Base-by-base conservation (phyloP, 2,888 invertebrate species). In the Eupithecia centaureata region DNA sequence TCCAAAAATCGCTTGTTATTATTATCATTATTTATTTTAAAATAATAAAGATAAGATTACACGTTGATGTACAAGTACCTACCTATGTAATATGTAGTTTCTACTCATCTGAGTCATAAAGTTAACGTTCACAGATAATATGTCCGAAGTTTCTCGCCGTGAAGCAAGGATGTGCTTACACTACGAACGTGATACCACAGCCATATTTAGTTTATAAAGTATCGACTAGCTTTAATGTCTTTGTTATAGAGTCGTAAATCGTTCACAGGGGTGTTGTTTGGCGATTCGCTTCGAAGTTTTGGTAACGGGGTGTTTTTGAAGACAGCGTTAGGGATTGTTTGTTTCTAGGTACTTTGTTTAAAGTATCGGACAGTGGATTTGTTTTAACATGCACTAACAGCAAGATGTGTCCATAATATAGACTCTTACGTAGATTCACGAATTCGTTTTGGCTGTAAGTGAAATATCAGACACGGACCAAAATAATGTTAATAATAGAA, bases 141-240 rank as follows among this genome's bases (percentile, higher is more conserved):
- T 82, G 81, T 82, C 82, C 81, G 73, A 86, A 86, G 81, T 85
- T 86, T 79, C 75, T 65, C 74, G 69, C 81, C 78, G 83, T 67
- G 74, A 81, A 88, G 86, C 87, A 86, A 73, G 75, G 79, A 80
- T 77, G 79, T 78, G 79, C 80, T 81, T 81, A 82, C 81, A 74
- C 75, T 76, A 75, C 72, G 72, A 76, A 79, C 78, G 78, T 79
- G 79, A 81, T 75, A 81, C 75, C 78, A 65, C 70, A 74, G 75
- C 73, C 56, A 54, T 72, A 30, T 67, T 72, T 62, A 60, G 51
- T 58, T 60, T 47, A 62, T 63, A 58, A 61, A 65, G 52, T 64
- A 64, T 73, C 68, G 67, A 77, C 73, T 54, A 63, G 76, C 67
- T 76, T 76, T 78, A 78, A 78, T 72, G 63, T 68, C 77, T 70